phyloP scores from a whole-genome alignment of 2,888 invertebrate genomes.

The Rhingia campestris region DNA sequence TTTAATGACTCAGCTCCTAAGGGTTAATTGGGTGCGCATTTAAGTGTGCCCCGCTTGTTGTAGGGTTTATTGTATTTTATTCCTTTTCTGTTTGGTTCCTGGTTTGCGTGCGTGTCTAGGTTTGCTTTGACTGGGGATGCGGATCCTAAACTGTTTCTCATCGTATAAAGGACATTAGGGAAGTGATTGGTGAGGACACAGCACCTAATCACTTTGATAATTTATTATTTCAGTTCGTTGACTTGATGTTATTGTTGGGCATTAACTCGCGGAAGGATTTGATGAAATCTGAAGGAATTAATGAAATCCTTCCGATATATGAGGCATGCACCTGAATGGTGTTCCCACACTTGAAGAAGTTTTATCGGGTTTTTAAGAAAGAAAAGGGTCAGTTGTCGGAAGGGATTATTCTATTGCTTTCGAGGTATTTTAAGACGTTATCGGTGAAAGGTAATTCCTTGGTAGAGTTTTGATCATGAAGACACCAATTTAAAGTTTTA shows the following conservation, averaged over 20 bases:
- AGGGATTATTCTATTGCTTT: conserved; percentile 5
- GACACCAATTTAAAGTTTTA: too few relatives aligned
- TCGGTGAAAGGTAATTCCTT: not conserved
- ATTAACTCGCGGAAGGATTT: conserved; percentile 59
- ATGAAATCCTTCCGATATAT: conserved; percentile 30
- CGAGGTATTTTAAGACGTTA: not conserved
- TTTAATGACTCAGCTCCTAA: conserved; percentile 58
- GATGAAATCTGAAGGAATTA: not conserved
- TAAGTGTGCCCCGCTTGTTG: conserved; percentile 62
- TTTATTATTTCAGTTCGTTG: conserved; percentile 46
- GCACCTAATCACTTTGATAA: conserved; percentile 62
- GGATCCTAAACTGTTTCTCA: not conserved
- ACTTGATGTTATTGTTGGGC: conserved; percentile 20
- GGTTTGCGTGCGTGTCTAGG: conserved; percentile 1
- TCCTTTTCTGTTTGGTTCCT: conserved; percentile 8
- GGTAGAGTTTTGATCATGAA: too few relatives aligned
- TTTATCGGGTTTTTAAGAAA: not conserved
- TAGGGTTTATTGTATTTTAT: conserved; percentile 43
- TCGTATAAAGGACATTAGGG: conserved; percentile 46
- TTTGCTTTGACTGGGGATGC: conserved; percentile 7
- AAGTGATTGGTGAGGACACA: conserved; percentile 50
- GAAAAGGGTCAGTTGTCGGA: not conserved
- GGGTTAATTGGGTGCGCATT: conserved; percentile 70
- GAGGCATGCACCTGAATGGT: conserved; percentile 9
- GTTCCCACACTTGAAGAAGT: conserved; percentile 33